These are phyloP conservation scores for Pseudois nayaur DNA, from an alignment of 2,113 vertebrate species.

Conservation along the genomic window DNA sequence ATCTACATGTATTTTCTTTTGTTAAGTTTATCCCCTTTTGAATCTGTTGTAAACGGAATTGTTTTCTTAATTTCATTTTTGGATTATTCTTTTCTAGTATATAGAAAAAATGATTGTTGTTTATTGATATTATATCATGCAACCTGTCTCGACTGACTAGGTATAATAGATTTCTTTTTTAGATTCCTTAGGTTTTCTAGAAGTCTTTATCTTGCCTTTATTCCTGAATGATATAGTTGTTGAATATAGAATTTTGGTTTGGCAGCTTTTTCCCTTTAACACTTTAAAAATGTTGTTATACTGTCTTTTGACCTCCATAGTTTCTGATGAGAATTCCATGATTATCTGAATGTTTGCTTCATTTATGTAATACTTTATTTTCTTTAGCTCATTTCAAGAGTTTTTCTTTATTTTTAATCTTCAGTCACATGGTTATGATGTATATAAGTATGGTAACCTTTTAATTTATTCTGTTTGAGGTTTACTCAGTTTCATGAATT, in stretches of 20 bases:
- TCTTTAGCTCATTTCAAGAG: background rate
- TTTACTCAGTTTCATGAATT: background rate
- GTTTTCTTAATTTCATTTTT: background rate
- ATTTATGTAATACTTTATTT: background rate
- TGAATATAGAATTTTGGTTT: background rate
- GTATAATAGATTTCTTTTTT: background rate
- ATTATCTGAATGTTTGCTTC: background rate
- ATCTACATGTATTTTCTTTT: background rate
- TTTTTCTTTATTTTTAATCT: background rate
- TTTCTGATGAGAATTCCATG: background rate
- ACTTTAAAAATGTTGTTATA: background rate
- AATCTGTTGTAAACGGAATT: background rate
- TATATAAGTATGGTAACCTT: background rate
- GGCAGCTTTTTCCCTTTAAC: background rate
- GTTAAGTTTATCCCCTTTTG: background rate
- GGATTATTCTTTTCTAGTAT: background rate
- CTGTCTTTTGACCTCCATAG: background rate
- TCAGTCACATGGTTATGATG: background rate
- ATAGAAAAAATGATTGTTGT: background rate
- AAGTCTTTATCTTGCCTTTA: slow-evolving; percentile 5
- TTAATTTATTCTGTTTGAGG: background rate
- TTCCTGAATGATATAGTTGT: background rate
- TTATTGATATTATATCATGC: background rate
- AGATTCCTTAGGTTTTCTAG: background rate
- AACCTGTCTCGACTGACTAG: background rate